Evolutionary conservation across 92 coral and sea anemone genomes (phyloP), one percentile per base, ranked within the genome.

Genomic region (Metridium senile): DNA sequence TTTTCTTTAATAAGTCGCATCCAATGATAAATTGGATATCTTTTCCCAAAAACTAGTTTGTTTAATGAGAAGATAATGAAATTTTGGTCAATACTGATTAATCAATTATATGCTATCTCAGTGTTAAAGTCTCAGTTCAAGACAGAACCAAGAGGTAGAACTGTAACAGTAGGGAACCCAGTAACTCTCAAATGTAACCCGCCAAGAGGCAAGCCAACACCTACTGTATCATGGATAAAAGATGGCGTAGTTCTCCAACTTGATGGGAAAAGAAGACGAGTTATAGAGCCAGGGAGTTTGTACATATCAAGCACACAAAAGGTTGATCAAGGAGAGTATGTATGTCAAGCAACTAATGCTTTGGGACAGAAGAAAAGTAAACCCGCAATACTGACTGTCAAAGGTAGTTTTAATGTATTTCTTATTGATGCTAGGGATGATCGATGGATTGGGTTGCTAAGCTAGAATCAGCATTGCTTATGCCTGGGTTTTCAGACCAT

Each of bases 171-270:
- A 58, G 99, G 99, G 0, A 78, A 83, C 26, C 65, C 71, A 32
- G 90, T 89, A 22, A 79, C 86, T 1, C 70, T 96, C 6, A 80
- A 75, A 45, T 96, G 99, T 67, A 59, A 80, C 10, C 93, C 98
- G 27, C 99, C 99, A 11, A 89, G 84, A 59, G 99, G 98, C 20
- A 79, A 85, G 26, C 99, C 99, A 2, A 66, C 72, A 53, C 97
- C 99, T 26, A 84, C 71, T 19, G 86, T 96, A 20, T 56, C 81
- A 7, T 96, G 99, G 99, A 59, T 76, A 35, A 94, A 89, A 66
- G 85, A 96, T 78, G 77, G 87, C 1, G 45, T 51, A 33, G 21
- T 25, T 9, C 21, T 79, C 17, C 35, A 29, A 34, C 72, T 76
- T 26, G 91, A 87, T 77, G 84, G 81, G 11, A 84, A 72, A 19